phyloP scores from a whole-genome alignment of 2,888 invertebrate genomes.

The Malacosoma neustria region DNA sequence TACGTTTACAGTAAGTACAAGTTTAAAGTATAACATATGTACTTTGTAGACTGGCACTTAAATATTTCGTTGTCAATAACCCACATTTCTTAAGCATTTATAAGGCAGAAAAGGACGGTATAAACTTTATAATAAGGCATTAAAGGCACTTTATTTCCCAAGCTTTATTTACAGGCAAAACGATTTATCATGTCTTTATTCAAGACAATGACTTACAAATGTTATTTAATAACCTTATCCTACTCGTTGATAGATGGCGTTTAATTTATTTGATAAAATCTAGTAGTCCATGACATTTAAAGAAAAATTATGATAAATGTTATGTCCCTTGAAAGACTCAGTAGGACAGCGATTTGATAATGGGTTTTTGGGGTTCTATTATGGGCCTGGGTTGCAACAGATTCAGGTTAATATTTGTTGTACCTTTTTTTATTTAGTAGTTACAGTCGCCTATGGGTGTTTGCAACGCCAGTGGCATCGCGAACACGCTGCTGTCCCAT shows the following conservation, averaged over 20 bases:
- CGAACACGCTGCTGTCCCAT: too few relatives aligned
- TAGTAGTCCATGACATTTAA: too few relatives aligned
- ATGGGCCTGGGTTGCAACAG: too few relatives aligned
- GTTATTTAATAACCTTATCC: constrained; percentile 9
- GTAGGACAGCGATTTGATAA: too few relatives aligned
- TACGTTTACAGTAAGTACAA: constrained; percentile 3
- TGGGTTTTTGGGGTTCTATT: too few relatives aligned
- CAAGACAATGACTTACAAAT: constrained; percentile 4
- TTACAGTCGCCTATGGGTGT: too few relatives aligned
- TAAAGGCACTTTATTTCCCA: constrained; percentile 43
- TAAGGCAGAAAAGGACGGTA: constrained; percentile 66
- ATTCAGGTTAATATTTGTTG: too few relatives aligned
- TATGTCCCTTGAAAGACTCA: too few relatives aligned
- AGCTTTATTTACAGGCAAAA: constrained; percentile 22
- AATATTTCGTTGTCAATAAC: constrained; percentile 52
- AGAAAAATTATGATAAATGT: too few relatives aligned
- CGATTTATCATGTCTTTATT: constrained; percentile 7
- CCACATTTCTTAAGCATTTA: constrained; percentile 34
- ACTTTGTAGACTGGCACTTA: constrained; percentile 58
- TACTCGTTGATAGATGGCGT: constrained; percentile 33
- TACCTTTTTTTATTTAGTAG: too few relatives aligned
- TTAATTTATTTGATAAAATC: too few relatives aligned
- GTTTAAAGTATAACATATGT: constrained; percentile 34
- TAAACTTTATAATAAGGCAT: constrained; percentile 55
- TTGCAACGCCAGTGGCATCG: too few relatives aligned